These are phyloP conservation scores for Icerya purchasi DNA, from an alignment of 2,888 invertebrate species.

Conservation along the genomic window DNA sequence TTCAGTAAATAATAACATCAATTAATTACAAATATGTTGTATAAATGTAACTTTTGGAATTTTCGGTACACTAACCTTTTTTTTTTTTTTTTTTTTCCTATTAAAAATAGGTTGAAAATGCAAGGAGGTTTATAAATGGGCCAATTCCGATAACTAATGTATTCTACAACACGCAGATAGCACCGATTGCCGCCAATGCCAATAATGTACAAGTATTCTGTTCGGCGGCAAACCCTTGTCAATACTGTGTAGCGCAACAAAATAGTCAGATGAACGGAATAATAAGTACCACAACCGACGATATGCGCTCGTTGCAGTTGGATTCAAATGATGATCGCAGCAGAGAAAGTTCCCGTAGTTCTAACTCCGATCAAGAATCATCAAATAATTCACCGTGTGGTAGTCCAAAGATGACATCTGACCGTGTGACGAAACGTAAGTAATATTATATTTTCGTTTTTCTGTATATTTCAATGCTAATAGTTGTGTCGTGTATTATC, in stretches of 20 bases:
- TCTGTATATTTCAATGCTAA: too few species aligned
- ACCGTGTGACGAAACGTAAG: background rate
- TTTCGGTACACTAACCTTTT: too few species aligned
- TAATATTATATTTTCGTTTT: background rate
- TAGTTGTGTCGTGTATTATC: too few species aligned
- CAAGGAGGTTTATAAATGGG: background rate
- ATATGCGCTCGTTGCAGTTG: conserved; percentile 2
- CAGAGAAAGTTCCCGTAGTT: conserved; percentile 5
- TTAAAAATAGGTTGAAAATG: background rate
- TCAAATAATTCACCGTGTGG: conserved; percentile 16
- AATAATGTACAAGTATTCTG: background rate
- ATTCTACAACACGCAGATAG: background rate
- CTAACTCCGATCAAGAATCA: conserved; percentile 17
- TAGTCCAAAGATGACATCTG: background rate
- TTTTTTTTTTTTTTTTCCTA: too few species aligned
- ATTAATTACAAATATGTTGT: too few species aligned
- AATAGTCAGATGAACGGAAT: background rate
- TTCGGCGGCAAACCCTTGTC: background rate
- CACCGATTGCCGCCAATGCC: too few species aligned
- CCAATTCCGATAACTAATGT: background rate
- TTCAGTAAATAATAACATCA: too few species aligned
- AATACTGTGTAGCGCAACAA: background rate
- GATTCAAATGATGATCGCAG: background rate
- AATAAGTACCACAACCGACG: background rate
- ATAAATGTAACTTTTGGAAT: too few species aligned